These are phyloP conservation scores for Sardina pilchardus DNA, from an alignment of 2,113 vertebrate genomes.

Conservation along the genomic window DNA sequence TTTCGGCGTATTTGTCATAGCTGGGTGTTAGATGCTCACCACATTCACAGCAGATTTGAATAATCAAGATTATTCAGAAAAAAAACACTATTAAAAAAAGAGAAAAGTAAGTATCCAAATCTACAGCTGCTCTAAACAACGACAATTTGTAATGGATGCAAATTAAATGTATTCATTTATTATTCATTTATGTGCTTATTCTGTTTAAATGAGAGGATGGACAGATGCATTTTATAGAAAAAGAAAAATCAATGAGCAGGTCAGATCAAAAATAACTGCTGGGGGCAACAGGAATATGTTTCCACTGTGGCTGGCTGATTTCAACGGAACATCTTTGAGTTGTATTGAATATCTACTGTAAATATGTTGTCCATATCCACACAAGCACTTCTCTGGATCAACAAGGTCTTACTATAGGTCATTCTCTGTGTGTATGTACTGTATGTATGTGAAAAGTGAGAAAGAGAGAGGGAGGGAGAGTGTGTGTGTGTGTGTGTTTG, in stretches of 20 bases:
- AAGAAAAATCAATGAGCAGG: neutral
- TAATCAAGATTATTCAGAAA: neutral
- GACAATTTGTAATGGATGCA: no score
- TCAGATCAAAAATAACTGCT: neutral
- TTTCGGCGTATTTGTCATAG: neutral
- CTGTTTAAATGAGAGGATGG: neutral
- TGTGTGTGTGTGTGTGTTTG: constrained; percentile 31
- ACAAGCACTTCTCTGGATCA: neutral
- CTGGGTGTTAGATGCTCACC: neutral
- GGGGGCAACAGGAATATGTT: neutral
- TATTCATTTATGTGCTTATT: neutral
- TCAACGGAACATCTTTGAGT: no score
- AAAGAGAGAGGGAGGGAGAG: neutral
- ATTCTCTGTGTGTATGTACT: constrained; percentile 21
- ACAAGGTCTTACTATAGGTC: neutral
- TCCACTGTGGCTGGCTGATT: no score
- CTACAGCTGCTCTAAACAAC: neutral
- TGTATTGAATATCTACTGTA: no score
- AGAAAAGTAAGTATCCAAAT: neutral
- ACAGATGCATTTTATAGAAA: neutral
- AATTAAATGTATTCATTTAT: neutral
- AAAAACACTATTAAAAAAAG: neutral
- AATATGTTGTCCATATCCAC: no score
- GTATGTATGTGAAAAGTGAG: constrained; percentile 35
- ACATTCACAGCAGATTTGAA: neutral